Percentiles rank a stretch among this genome's conserved stretches.
Evolutionary conservation across 2,888 invertebrate genomes (phyloP).

Genomic region (Sisyra nigra): DNA sequence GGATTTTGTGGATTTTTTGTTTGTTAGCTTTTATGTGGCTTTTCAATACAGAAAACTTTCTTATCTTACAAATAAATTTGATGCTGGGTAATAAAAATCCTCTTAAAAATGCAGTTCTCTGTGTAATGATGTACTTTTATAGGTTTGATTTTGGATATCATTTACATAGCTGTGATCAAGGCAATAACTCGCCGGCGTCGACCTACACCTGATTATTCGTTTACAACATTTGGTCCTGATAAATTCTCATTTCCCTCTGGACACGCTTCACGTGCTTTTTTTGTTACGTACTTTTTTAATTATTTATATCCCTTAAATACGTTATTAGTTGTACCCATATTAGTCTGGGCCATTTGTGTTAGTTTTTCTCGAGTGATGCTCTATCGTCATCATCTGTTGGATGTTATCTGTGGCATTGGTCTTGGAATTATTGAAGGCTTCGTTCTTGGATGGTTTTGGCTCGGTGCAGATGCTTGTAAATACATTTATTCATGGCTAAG

Average conservation of each 20-base stretch:
- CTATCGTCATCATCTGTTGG: slow-evolving; percentile 75
- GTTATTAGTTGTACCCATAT: slow-evolving; percentile 41
- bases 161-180: slow-evolving; percentile 61
- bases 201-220: slow-evolving; percentile 51
- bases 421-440: slow-evolving; percentile 59
- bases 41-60: slow-evolving; percentile 45
- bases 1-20: slow-evolving; percentile 66
- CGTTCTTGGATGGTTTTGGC: slow-evolving; percentile 47
- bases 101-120: slow-evolving; percentile 7
- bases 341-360: slow-evolving; percentile 61
- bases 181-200: slow-evolving; percentile 60
- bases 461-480: slow-evolving; percentile 42
- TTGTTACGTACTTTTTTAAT: slow-evolving; percentile 57
- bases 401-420: slow-evolving; percentile 58
- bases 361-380: slow-evolving; percentile 65
- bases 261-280: slow-evolving; percentile 72
- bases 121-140: slow-evolving; percentile 23
- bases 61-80: slow-evolving; percentile 75
- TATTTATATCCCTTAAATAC: slow-evolving; percentile 42
- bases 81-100: slow-evolving; percentile 46
- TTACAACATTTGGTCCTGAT: slow-evolving; percentile 60
- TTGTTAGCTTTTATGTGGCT: slow-evolving; percentile 68
- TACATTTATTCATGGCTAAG: slow-evolving; percentile 42
- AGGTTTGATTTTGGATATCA: slow-evolving; percentile 69
- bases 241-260: slow-evolving; percentile 91